Conservation (phyloP, 2,888 invertebrate genomes). For the Caenorhabditis sp. region DNA sequence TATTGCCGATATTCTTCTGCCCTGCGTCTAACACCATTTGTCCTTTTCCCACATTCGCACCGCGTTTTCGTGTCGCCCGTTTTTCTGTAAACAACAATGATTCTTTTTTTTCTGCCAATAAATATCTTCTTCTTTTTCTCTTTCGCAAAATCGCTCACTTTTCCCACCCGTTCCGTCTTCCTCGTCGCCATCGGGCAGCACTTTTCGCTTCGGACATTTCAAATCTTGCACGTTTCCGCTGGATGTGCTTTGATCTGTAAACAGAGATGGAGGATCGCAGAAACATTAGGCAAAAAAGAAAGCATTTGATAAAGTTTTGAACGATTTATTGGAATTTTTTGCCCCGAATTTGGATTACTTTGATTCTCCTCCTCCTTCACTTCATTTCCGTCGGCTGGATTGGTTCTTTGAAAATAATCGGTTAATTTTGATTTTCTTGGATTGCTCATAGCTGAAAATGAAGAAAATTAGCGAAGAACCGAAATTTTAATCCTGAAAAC, state of each 20-base stretch:
- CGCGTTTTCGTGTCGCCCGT: slow-evolving; percentile 14
- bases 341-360: not conserved
- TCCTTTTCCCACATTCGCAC: slow-evolving; percentile 26
- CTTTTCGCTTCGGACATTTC: slow-evolving; percentile 52
- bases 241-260: slow-evolving; percentile 45
- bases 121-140: too few relatives aligned
- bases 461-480: not conserved
- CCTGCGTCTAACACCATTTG: slow-evolving; percentile 58
- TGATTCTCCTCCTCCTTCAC: slow-evolving; percentile 16
- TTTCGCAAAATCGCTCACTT: not conserved
- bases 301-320: not conserved
- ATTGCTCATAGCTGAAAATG: not conserved
- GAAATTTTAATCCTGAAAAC: not conserved
- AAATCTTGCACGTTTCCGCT: slow-evolving; percentile 30
- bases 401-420: slow-evolving; percentile 4
- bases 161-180: slow-evolving; percentile 6
- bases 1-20: slow-evolving; percentile 42
- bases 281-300: not conserved
- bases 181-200: slow-evolving; percentile 17
- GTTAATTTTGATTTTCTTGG: slow-evolving; percentile 5
- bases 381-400: not conserved
- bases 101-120: not conserved
- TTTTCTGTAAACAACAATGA: slow-evolving; percentile 22
- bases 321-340: too few relatives aligned
- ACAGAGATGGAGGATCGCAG: slow-evolving; percentile 25